phyloP scores from a whole-genome alignment of 2,888 invertebrate genomes.

The Molorchus minor region DNA sequence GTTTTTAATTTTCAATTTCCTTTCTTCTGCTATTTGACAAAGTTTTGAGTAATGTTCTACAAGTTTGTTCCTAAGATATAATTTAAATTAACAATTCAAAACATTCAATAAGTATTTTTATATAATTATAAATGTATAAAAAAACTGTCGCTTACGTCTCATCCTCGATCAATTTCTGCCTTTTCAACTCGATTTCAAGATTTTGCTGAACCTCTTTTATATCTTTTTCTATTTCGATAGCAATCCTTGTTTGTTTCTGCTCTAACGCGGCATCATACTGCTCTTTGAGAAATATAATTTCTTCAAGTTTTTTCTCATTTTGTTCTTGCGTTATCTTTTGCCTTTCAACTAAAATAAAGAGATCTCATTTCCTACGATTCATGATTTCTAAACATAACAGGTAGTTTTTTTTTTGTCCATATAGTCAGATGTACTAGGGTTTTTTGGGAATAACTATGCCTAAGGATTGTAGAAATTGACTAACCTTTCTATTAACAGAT shows the following conservation, averaged over 20 bases:
- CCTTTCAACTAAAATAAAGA: constrained; percentile 55
- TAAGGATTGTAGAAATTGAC: too few species aligned
- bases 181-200: constrained; percentile 51
- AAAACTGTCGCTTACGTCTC: constrained; percentile 56
- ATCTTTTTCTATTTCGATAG: constrained; percentile 54
- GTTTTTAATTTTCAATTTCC: constrained; percentile 56
- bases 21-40: constrained; percentile 68
- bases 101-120: neutral
- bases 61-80: constrained; percentile 66
- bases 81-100: constrained; percentile 12
- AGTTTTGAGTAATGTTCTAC: constrained; percentile 73
- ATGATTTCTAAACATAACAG: too few species aligned
- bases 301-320: constrained; percentile 52
- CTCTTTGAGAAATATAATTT: constrained; percentile 51
- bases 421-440: too few species aligned
- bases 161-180: constrained; percentile 55
- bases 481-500: too few species aligned
- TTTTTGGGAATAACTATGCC: too few species aligned
- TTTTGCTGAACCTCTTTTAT: constrained; percentile 51
- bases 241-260: constrained; percentile 51
- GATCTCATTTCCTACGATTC: too few species aligned
- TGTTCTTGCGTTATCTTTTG: constrained; percentile 49
- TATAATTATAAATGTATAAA: too few species aligned
- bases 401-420: too few species aligned
- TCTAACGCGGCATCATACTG: constrained; percentile 55